Conservation (phyloP, 2,113 vertebrate genomes). For the Caretta caretta region DNA sequence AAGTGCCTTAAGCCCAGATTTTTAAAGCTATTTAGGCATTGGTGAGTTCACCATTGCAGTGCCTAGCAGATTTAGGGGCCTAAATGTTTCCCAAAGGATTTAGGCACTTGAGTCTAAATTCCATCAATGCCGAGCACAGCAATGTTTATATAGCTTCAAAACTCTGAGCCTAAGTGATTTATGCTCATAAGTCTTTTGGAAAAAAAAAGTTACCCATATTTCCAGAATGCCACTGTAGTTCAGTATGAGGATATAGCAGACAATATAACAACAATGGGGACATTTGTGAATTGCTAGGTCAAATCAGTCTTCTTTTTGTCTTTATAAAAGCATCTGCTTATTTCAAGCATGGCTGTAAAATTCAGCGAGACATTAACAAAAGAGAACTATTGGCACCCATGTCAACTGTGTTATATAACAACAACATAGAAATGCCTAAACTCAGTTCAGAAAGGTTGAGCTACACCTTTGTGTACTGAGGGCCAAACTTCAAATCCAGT, state of each 20-base stretch:
- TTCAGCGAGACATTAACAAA: not conserved
- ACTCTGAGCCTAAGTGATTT: too few relatives aligned
- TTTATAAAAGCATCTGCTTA: not conserved
- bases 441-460: not conserved
- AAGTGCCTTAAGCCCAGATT: not conserved
- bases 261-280: not conserved
- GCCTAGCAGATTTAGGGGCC: not conserved
- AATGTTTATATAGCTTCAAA: not conserved
- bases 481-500: not conserved
- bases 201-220: not conserved
- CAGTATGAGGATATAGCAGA: not conserved
- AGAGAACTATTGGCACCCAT: not conserved
- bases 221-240: not conserved
- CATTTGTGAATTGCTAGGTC: not conserved
- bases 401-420: accelerated
- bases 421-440: not conserved
- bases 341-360: not conserved
- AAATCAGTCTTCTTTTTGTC: not conserved
- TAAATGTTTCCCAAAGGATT: not conserved
- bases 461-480: not conserved
- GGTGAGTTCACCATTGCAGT: not conserved
- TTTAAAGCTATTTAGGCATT: not conserved
- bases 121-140: not conserved
- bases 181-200: too few relatives aligned
- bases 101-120: not conserved